A percentile compares a stretch with the other conserved stretches of the same genome.
phyloP scores from a whole-genome alignment of 2,113 vertebrate genomes.

The Eidolon helvum region DNA sequence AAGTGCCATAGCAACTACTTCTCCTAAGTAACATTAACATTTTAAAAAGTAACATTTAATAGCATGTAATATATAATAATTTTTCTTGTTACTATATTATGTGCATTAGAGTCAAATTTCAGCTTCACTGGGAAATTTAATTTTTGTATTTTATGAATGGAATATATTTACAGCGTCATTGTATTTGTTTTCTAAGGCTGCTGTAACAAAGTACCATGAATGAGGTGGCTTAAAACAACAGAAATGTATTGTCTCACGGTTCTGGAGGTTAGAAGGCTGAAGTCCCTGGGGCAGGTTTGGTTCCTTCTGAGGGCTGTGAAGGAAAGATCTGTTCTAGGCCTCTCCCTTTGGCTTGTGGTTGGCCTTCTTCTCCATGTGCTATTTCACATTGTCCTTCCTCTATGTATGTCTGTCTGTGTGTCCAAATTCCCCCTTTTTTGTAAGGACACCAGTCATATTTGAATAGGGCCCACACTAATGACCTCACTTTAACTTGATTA shows the following conservation, averaged over 20 bases:
- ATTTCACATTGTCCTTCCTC: background rate
- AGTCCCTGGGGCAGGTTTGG: background rate
- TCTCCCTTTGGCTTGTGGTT: background rate
- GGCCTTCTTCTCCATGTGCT: background rate
- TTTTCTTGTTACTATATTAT: background rate
- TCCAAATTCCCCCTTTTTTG: background rate
- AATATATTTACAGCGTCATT: background rate
- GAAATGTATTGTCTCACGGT: background rate
- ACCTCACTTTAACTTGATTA: background rate
- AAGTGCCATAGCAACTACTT: background rate
- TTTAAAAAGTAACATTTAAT: conserved; percentile 28
- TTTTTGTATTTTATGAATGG: background rate
- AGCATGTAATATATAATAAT: background rate
- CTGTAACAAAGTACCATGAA: background rate
- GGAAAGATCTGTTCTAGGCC: background rate
- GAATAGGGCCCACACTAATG: background rate
- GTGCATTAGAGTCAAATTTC: background rate
- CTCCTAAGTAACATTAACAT: background rate
- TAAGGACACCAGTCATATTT: background rate
- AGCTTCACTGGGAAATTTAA: background rate
- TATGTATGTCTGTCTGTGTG: background rate
- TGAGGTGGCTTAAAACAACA: background rate
- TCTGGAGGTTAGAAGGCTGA: background rate
- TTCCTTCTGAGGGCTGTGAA: background rate
- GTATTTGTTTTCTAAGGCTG: background rate